A percentile compares a stretch with the other conserved stretches of the same genome.
These are phyloP conservation scores for Pholis gunnellus DNA, from an alignment of 2,113 vertebrate species.

Conservation along the genomic window DNA sequence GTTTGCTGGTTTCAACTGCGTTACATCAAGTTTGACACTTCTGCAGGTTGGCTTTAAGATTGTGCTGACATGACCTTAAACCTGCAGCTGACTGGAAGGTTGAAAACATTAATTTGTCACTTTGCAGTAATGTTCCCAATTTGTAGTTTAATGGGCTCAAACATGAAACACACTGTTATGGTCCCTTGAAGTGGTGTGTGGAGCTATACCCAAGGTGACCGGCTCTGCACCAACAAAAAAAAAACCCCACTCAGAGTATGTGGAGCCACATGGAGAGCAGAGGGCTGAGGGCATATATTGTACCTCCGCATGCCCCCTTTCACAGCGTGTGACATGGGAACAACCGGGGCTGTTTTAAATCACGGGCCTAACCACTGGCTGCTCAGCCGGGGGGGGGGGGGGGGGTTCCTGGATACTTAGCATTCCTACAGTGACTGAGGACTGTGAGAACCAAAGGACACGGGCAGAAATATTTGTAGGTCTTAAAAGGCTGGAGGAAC, in stretches of 20 bases:
- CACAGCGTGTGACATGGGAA: conserved; percentile 75
- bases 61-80: conserved; percentile 9
- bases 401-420: conserved; percentile 71
- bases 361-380: conserved; percentile 68
- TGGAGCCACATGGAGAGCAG: conserved; percentile 33
- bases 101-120: conserved; percentile 6
- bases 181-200: conserved; percentile 15
- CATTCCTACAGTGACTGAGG: conserved; percentile 74
- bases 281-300: conserved; percentile 37
- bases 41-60: neutral
- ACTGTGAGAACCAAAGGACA: conserved; percentile 79
- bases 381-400: conserved; percentile 43
- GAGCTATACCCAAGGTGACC: conserved; percentile 15
- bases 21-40: neutral
- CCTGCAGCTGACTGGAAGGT: neutral
- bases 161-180: conserved; percentile 10
- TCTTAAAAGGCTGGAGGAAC: conserved; percentile 49
- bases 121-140: conserved; percentile 12
- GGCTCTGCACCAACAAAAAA: conserved; percentile 20
- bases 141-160: conserved; percentile 30
- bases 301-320: conserved; percentile 62
- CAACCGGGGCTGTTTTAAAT: conserved; percentile 74
- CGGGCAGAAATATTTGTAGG: conserved; percentile 60
- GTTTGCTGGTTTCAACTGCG: neutral
- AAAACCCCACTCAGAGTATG: conserved; percentile 20